A percentile compares a stretch with the other conserved stretches of the same genome.
Conservation (phyloP, 2,888 invertebrate species). For the Sinhomidia bicolor region DNA sequence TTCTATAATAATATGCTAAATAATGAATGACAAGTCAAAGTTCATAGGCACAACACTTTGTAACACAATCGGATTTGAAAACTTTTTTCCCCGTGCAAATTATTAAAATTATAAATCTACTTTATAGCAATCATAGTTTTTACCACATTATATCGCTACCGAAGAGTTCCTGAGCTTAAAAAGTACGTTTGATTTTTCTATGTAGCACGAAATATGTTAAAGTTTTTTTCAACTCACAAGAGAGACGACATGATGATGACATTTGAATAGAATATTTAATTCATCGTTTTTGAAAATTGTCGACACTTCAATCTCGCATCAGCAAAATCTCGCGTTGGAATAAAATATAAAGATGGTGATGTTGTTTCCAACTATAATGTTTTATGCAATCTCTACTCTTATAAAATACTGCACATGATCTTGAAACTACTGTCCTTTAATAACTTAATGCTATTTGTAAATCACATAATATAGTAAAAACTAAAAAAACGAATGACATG, state of each 20-base stretch:
- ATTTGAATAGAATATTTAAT: not conserved
- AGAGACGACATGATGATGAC: too few species aligned
- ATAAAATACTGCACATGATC: constrained; percentile 3
- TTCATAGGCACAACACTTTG: constrained; percentile 55
- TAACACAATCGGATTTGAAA: constrained; percentile 54
- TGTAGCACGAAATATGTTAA: not conserved
- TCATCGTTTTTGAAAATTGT: not conserved
- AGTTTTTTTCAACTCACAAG: not conserved
- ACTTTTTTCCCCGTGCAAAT: not conserved
- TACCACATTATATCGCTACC: not conserved
- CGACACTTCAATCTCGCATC: not conserved
- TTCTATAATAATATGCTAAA: not conserved
- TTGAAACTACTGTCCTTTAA: not conserved
- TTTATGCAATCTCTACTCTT: not conserved
- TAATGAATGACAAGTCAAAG: constrained; percentile 53
- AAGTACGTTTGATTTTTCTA: not conserved
- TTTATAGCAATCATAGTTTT: not conserved
- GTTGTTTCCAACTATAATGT: not conserved
- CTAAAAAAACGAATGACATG: constrained; percentile 69
- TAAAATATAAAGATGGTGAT: not conserved
- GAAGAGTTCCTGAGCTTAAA: not conserved
- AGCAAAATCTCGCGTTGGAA: not conserved
- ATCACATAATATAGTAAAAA: constrained; percentile 8
- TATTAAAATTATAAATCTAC: constrained; percentile 13
- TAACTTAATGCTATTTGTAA: not conserved